Base-by-base conservation (phyloP, 2,797 vertebrate genomes). In the Sardinella longiceps region DNA sequence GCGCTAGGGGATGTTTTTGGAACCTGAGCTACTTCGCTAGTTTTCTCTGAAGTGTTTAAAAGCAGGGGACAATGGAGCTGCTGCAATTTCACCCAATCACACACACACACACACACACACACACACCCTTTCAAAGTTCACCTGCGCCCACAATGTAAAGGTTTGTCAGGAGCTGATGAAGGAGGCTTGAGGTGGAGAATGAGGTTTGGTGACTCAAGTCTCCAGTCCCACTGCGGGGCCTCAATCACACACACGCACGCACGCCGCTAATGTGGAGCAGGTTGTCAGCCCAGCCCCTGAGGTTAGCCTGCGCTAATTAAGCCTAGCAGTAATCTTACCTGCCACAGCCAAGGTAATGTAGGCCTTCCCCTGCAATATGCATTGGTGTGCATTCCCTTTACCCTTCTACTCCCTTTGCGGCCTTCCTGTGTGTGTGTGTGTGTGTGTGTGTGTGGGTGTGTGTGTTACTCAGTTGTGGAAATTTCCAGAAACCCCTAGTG, bases 231-330 rank as follows among this genome's bases (percentile, higher is more conserved):
- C 50, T 53, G 50, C 15, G 50, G 11, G 1, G 58, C 28, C 28
- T 70, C 10, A 11, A n/a, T n/a, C n/a, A n/a, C n/a, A n/a, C n/a
- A 48, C 11, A 10, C 12, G 46, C 46, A 10, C 11, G 7, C 7
- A 12, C 46, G 7, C 28, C 15, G 14, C 11, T 37, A 77, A 77
- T 43, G 70, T 77, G 70, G 70, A 77, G 70, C 70, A 77, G 70
- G 18, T 23, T 39, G 70, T 77, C 70, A 77, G 14, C 37, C 23
- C 37, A 77, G 70, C 70, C 18, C 70, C 20, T 5, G 33, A 33
- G 70, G 70, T 37, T 77, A 77, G 37, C 33, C 7, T 23, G 37
- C 37, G 70, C 70, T 77, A 77, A 77, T 77, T 77, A 77, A 77
- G 70, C 33, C 43, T 43, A 77, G 70, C 70, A 20, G 33, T 77